These are phyloP conservation scores for Onychomys torridus DNA, from an alignment of 2,797 vertebrate genomes.

Conservation along the genomic window DNA sequence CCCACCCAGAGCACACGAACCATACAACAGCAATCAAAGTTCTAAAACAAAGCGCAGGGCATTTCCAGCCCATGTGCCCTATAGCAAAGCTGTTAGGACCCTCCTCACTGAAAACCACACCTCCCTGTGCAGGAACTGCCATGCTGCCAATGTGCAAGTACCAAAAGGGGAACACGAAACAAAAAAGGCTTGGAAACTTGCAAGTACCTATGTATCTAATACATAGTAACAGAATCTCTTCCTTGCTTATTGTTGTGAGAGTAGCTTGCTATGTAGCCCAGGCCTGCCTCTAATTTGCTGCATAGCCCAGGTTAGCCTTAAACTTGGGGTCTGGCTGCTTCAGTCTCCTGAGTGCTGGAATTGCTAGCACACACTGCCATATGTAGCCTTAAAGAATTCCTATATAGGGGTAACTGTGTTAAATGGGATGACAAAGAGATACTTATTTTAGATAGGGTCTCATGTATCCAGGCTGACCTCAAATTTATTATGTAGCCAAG, in stretches of 20 bases:
- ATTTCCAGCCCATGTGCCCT: not conserved
- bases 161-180: not conserved
- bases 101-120: not conserved
- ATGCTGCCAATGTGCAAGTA: not conserved
- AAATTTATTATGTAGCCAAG: not conserved
- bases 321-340: not conserved
- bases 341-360: not conserved
- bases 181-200: not conserved
- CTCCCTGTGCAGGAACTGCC: not conserved
- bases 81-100: too few relatives aligned
- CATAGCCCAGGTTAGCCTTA: not conserved
- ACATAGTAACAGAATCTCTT: not conserved
- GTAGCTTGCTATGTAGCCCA: not conserved
- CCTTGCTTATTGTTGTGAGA: not conserved
- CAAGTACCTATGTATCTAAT: not conserved
- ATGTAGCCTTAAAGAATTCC: not conserved
- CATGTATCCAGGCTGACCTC: not conserved
- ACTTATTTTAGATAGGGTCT: not conserved
- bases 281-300: not conserved
- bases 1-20: not conserved
- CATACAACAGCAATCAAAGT: not conserved
- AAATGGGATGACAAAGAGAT: not conserved
- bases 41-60: not conserved
- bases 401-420: not conserved
- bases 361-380: not conserved